These are phyloP conservation scores for Anguilla anguilla DNA, from an alignment of 2,797 vertebrate species.

Conservation along the genomic window DNA sequence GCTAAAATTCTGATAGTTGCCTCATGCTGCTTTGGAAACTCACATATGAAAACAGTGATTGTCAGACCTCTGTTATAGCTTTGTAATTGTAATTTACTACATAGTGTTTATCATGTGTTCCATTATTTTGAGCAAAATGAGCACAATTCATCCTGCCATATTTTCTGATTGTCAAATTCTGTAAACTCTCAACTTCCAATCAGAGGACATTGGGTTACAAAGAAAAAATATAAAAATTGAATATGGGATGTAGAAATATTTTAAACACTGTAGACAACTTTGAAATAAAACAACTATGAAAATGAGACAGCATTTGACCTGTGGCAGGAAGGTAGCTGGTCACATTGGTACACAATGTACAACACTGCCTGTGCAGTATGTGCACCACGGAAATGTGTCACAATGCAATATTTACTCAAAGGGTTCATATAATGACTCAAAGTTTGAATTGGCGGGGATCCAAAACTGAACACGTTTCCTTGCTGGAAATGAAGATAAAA, in stretches of 20 bases:
- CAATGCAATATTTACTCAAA: neutral
- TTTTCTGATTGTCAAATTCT: neutral
- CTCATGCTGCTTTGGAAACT: too few species aligned
- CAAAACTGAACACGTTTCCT: neutral
- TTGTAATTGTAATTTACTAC: too few species aligned
- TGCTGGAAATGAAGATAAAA: neutral
- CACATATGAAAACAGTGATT: too few species aligned
- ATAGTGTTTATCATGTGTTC: too few species aligned
- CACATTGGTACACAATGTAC: neutral
- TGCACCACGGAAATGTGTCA: neutral
- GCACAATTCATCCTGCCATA: too few species aligned
- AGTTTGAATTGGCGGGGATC: neutral
- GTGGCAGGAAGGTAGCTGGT: neutral
- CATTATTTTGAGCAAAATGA: too few species aligned
- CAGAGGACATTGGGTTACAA: neutral
- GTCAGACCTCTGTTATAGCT: neutral
- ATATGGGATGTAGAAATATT: neutral
- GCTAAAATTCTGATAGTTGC: too few species aligned
- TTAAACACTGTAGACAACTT: neutral
- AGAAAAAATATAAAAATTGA: neutral
- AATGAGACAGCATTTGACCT: neutral
- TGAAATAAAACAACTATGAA: too few species aligned
- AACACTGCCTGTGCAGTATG: neutral
- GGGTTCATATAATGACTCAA: neutral
- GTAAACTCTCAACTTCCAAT: too few species aligned